phyloP scores from a whole-genome alignment of 2,797 vertebrate species.

The Chelidonichthys spinosus region DNA sequence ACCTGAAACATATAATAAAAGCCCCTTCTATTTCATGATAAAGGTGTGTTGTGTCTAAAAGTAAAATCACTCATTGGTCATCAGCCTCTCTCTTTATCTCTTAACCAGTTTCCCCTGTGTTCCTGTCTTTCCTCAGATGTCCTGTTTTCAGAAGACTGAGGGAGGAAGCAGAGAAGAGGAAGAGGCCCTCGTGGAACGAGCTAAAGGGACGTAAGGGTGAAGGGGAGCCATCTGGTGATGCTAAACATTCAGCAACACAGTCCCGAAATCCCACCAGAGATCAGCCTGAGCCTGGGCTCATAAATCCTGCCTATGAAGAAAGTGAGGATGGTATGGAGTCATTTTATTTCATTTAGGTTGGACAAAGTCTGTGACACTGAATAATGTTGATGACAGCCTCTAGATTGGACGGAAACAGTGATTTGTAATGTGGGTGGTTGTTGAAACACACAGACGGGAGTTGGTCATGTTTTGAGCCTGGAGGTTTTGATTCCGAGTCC shows the following conservation, averaged over 20 bases:
- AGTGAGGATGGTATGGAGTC: conserved; percentile 88
- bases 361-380: conserved; percentile 2
- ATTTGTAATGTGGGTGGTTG: conserved; percentile 23
- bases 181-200: conserved; percentile 85
- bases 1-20: conserved; percentile 2
- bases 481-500: conserved; percentile 47
- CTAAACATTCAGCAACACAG: conserved; percentile 67
- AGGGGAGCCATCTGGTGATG: conserved; percentile 77
- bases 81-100: conserved; percentile 12
- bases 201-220: conserved; percentile 84
- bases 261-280: conserved; percentile 82
- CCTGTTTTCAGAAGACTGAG: conserved; percentile 88
- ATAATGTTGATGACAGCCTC: conserved; percentile 43
- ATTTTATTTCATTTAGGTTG: conserved; percentile 7
- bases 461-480: conserved; percentile 43
- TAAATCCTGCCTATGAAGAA: conserved; percentile 94
- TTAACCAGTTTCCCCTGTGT: conserved; percentile 16
- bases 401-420: conserved; percentile 44
- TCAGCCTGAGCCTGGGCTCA: conserved; percentile 88
- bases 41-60: conserved; percentile 18
- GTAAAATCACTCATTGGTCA: conserved; percentile 8
- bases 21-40: neutral
- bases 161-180: conserved; percentile 88
- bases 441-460: conserved; percentile 12
- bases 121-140: conserved; percentile 83